These are phyloP conservation scores for Laticauda colubrina DNA, from an alignment of 2,113 vertebrate genomes.

Conservation along the genomic window DNA sequence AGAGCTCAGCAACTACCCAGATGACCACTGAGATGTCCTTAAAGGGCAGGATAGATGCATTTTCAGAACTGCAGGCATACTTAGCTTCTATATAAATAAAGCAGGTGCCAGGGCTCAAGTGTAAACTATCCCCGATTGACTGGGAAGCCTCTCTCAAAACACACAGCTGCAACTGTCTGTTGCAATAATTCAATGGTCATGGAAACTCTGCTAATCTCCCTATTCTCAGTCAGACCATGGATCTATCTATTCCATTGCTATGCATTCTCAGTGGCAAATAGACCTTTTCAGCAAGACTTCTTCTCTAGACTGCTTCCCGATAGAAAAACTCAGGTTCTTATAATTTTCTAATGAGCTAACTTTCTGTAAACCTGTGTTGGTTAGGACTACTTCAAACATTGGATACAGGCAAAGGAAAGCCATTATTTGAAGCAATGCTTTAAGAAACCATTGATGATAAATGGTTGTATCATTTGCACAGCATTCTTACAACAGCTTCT, in stretches of 20 bases:
- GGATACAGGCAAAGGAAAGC: background rate
- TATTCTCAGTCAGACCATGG: background rate
- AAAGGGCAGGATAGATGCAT: background rate
- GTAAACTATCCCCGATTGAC: background rate
- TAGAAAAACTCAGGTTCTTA: background rate
- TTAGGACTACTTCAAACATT: background rate
- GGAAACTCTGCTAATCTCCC: background rate
- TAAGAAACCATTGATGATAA: background rate
- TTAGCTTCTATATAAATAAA: background rate
- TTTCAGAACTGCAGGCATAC: background rate
- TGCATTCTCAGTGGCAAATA: background rate
- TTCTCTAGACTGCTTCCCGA: background rate
- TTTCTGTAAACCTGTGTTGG: background rate
- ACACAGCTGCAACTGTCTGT: background rate
- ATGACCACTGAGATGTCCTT: constrained; percentile 60
- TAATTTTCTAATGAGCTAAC: background rate
- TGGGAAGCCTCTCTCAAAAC: background rate
- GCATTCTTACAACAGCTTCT: background rate
- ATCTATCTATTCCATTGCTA: background rate
- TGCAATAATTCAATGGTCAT: background rate
- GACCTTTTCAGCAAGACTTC: background rate
- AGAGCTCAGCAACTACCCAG: constrained; percentile 60
- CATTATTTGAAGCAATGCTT: background rate
- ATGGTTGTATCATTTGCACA: background rate
- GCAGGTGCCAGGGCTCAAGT: background rate